Evolutionary conservation across 2,888 invertebrate genomes (phyloP), one percentile per base, ranked within the genome.

Genomic region (Luperina testacea): DNA sequence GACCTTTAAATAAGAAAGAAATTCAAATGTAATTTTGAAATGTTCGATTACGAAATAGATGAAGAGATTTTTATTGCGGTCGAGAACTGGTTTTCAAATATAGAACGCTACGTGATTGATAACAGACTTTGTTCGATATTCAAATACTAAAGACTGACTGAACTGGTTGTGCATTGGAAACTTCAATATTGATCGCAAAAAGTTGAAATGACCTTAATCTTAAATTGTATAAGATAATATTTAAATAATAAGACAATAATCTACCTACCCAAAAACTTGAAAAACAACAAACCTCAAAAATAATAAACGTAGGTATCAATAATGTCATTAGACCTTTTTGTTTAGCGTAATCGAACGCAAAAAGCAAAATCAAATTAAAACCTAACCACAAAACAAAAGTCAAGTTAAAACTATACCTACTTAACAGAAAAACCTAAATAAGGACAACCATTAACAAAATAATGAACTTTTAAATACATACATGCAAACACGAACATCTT

Each of bases 61-160:
- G 81, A 83, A 87, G 72, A 75, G 38, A 65, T 81, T 63, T 86
- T 83, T 65, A 79, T 63, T 24, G 77, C 63, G 17, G 38, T 88
- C 27, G 70, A 78, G 32, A 51, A 67, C 57, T 83, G 53, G 48
- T 68, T 86, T 75, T 78, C 68, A 68, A 78, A 82, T 81, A 63
- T 84, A 65, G 75, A 79, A 78, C 72, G 72, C 51, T 79, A 48
- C 38, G 24, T 82, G 65, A 80, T 78, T 78, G 71, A 63, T 53
- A 69, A 65, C 42, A 63, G 67, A 80, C 64, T 87, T 51, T 53
- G 70, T 68, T 71, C 63, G 61, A 71, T 80, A 71, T 72, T 77
- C 48, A 80, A 73, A 75, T 84, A 61, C 57, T 82, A 38, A 71
- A 20, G 7, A 53, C 9, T 38, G 2, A 64, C 32, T 24, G 64